Percentiles rank a stretch among this genome's conserved stretches.
These are phyloP conservation scores for Caenorhabditis latens DNA, from an alignment of 1,140 invertebrate genomes.

Conservation along the genomic window DNA sequence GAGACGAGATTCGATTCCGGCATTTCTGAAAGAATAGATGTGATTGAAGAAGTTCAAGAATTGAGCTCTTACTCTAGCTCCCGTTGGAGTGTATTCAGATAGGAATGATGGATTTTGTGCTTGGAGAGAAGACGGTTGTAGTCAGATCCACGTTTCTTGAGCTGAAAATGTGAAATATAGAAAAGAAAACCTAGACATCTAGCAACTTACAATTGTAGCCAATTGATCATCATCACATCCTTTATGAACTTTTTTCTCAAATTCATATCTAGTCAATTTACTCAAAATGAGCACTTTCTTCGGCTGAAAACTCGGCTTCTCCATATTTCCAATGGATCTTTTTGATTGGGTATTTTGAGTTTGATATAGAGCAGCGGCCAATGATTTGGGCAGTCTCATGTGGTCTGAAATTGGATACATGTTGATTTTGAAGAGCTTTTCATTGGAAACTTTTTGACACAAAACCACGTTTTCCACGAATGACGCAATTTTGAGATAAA, in stretches of 20 bases:
- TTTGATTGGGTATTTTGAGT: constrained; percentile 19
- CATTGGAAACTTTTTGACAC: not conserved
- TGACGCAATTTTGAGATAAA: too few species aligned
- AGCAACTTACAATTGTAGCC: constrained; percentile 48
- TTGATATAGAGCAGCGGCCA: constrained; percentile 53
- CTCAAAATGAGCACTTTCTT: constrained; percentile 63
- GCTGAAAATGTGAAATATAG: constrained; percentile 56
- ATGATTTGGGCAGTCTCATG: constrained; percentile 48
- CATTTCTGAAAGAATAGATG: constrained; percentile 57
- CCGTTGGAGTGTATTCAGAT: constrained; percentile 56
- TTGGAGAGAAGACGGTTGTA: constrained; percentile 60
- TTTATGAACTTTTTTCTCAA: constrained; percentile 57
- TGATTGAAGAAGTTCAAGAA: not conserved
- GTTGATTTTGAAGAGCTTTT: too few species aligned
- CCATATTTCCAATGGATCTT: constrained; percentile 51
- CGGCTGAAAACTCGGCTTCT: constrained; percentile 52
- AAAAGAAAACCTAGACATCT: not conserved
- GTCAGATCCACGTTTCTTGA: constrained; percentile 66
- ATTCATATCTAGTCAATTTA: constrained; percentile 61
- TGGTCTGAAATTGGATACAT: not conserved
- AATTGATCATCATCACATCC: constrained; percentile 35
- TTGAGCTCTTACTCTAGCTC: constrained; percentile 63
- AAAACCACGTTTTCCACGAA: too few species aligned
- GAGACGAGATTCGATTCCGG: constrained; percentile 67
- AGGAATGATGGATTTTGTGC: constrained; percentile 64